Conservation (phyloP, 1,140 invertebrate species). For the Cherax quadricarinatus region DNA sequence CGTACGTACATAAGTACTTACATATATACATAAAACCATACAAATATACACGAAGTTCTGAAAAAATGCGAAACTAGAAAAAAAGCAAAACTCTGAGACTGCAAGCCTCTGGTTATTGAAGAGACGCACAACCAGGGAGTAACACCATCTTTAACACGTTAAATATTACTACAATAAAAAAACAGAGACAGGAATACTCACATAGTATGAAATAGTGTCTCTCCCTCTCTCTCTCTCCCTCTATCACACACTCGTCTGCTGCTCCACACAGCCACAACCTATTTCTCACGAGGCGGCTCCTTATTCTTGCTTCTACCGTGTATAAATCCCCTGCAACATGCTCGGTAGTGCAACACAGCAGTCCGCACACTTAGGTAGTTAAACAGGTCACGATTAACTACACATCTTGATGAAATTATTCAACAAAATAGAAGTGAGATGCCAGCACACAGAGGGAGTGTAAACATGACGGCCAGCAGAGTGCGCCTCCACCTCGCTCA, state of each 20-base stretch:
- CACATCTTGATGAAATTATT: neutral
- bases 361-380: neutral
- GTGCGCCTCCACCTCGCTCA: neutral
- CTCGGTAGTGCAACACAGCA: neutral
- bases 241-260: neutral
- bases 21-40: no score
- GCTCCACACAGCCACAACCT: no score
- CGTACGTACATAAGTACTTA: no score
- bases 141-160: no score
- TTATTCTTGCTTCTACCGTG: neutral
- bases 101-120: neutral
- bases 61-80: no score
- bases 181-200: neutral
- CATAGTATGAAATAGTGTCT: neutral
- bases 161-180: neutral
- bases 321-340: neutral
- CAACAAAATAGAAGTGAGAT: neutral
- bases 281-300: neutral
- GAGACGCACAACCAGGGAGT: no score
- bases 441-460: neutral
- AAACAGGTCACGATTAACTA: neutral
- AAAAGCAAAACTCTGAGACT: no score
- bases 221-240: no score
- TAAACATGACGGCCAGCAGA: neutral
- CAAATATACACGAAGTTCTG: no score